phyloP scores from a whole-genome alignment of 2,888 invertebrate genomes.

The Phyllotreta striolata region DNA sequence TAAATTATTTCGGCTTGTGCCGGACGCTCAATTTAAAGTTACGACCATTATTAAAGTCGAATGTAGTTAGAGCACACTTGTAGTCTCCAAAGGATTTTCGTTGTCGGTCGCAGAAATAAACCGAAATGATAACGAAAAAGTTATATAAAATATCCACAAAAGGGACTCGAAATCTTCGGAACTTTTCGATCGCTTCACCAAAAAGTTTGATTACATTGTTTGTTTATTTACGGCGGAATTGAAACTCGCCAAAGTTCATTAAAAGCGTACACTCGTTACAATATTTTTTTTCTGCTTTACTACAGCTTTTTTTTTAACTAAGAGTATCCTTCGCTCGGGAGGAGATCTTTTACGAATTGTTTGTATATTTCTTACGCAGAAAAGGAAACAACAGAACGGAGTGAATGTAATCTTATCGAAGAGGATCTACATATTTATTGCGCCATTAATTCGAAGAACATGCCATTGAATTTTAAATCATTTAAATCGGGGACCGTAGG shows the following conservation, averaged over 20 bases:
- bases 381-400: constrained; percentile 15
- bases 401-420: constrained; percentile 48
- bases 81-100: constrained; percentile 11
- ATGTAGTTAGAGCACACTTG: constrained; percentile 39
- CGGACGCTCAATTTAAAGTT: constrained; percentile 47
- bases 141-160: no score
- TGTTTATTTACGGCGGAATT: no score
- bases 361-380: constrained; percentile 12
- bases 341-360: neutral
- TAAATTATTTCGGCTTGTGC: constrained; percentile 47
- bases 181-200: no score
- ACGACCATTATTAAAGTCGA: constrained; percentile 44
- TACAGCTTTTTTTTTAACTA: no score
- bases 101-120: no score
- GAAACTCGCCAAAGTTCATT: no score
- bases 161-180: no score
- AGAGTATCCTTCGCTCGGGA: no score
- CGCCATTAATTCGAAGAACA: constrained; percentile 59
- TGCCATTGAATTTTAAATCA: constrained; percentile 60
- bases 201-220: no score
- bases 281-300: no score
- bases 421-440: constrained; percentile 59
- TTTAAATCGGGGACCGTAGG: constrained; percentile 54
- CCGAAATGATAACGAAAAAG: no score
- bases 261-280: no score